These are phyloP conservation scores for Diacarnus erythraeanus DNA, from an alignment of 37 sponge, comb jelly and placozoan genomes.

Conservation along the genomic window DNA sequence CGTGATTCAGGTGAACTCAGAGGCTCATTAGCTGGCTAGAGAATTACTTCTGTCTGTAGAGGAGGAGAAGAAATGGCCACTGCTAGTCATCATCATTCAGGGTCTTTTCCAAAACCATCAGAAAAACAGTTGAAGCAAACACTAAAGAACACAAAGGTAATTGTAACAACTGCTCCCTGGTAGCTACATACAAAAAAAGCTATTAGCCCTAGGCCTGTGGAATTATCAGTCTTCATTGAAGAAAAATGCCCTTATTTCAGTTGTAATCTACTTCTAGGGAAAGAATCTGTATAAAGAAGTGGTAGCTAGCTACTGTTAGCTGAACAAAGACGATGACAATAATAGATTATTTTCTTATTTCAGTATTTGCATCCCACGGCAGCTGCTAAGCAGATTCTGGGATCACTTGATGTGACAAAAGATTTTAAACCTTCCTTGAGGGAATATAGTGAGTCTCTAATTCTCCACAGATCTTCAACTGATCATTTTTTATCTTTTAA, in stretches of 20 bases:
- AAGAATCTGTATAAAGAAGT: no score
- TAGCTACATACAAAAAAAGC: not conserved
- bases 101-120: not conserved
- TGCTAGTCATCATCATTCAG: no score
- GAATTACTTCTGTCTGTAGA: no score
- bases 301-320: no score
- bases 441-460: slow-evolving; percentile 14
- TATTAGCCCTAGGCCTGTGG: no score
- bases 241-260: no score
- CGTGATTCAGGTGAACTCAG: no score
- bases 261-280: no score
- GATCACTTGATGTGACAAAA: not conserved
- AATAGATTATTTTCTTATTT: not conserved
- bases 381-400: slow-evolving; percentile 10
- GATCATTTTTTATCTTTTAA: not conserved
- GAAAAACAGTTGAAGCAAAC: slow-evolving; percentile 21
- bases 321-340: no score
- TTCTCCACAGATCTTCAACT: not conserved
- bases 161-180: not conserved
- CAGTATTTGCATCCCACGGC: slow-evolving; percentile 3
- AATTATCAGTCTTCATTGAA: no score
- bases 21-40: no score
- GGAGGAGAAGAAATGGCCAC: no score
- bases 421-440: slow-evolving; percentile 15
- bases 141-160: slow-evolving; percentile 19